Evolutionary conservation across 2,888 invertebrate species (phyloP).

Genomic region (Acanthopleura granulata): DNA sequence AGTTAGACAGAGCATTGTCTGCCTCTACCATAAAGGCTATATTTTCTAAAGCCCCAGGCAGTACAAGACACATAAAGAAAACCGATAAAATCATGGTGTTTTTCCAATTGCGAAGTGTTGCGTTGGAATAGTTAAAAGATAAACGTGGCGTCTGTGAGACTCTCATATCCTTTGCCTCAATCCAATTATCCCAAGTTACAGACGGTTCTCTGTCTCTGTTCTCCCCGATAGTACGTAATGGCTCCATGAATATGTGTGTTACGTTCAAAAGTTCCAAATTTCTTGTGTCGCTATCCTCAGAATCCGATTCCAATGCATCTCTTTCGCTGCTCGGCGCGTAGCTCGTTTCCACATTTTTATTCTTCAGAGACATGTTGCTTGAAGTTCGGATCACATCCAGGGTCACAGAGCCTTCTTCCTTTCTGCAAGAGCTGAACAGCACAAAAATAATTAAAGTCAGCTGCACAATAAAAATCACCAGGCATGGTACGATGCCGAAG

Average conservation of each 20-base stretch:
- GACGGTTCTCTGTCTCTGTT: not conserved
- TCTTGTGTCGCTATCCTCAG: not conserved
- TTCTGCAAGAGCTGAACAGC: not conserved
- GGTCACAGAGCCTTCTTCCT: no score
- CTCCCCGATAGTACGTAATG: not conserved
- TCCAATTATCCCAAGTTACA: not conserved
- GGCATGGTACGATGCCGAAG: conserved; percentile 41
- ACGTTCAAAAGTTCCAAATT: not conserved
- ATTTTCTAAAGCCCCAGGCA: conserved; percentile 4
- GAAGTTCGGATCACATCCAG: not conserved
- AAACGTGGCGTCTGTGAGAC: not conserved
- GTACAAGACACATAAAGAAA: not conserved
- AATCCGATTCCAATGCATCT: not conserved
- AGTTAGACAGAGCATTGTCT: not conserved
- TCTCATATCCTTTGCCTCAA: no score
- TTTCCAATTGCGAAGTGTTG: not conserved
- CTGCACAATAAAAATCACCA: conserved; percentile 43
- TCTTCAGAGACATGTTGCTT: not conserved
- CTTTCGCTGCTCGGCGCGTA: not conserved
- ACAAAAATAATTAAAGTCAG: conserved; percentile 28
- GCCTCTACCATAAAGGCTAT: not conserved
- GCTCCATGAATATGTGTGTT: not conserved
- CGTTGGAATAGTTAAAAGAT: not conserved
- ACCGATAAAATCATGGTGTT: not conserved
- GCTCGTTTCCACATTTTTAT: not conserved